phyloP scores from a whole-genome alignment of 2,888 invertebrate species.

The Ornithoptera alexandrae region DNA sequence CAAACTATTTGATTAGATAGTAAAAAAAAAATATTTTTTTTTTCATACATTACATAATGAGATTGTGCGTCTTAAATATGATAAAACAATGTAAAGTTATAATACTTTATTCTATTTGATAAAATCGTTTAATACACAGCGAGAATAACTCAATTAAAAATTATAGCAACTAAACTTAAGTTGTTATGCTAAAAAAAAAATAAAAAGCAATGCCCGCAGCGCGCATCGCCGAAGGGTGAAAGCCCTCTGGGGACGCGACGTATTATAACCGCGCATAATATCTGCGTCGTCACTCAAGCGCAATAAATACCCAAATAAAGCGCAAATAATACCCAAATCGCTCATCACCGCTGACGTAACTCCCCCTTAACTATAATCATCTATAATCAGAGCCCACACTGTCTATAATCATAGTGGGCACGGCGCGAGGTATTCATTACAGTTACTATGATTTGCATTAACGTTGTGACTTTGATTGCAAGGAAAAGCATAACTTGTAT shows the following conservation, averaged over 20 bases:
- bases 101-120: no score
- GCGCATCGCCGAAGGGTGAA: slow-evolving; percentile 51
- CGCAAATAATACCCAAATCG: slow-evolving; percentile 84
- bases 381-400: slow-evolving; percentile 50
- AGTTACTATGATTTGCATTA: slow-evolving; percentile 47
- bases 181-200: slow-evolving; percentile 36
- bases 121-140: neutral
- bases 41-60: no score
- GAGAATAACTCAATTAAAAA: neutral
- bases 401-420: slow-evolving; percentile 58
- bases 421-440: slow-evolving; percentile 45
- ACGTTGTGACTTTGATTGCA: slow-evolving; percentile 25
- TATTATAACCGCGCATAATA: slow-evolving; percentile 68
- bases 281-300: slow-evolving; percentile 79
- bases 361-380: slow-evolving; percentile 73
- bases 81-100: no score
- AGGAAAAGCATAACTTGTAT: slow-evolving; percentile 17
- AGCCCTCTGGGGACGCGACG: slow-evolving; percentile 62
- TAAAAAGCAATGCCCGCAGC: slow-evolving; percentile 57
- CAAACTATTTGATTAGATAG: no score
- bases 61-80: no score
- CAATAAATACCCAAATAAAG: slow-evolving; percentile 83
- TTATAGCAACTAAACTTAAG: slow-evolving; percentile 6
- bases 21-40: no score
- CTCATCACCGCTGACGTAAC: slow-evolving; percentile 66